Conservation (phyloP, 2,888 invertebrate species). For the Stenodema calcarata region DNA sequence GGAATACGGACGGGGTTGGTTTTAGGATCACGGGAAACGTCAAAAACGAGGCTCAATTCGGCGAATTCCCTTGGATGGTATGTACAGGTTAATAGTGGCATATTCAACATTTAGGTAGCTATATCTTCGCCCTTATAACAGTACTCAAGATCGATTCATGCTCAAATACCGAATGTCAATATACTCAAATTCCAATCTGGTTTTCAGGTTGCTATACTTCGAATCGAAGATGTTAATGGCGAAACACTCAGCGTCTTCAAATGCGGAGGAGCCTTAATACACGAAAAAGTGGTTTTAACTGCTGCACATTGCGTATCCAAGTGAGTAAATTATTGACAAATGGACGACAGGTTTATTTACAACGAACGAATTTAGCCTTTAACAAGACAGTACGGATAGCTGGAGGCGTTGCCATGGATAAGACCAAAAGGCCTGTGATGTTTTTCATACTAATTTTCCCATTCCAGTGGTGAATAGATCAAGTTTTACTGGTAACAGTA, state of each 20-base stretch:
- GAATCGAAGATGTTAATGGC: conserved; percentile 64
- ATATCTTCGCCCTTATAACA: background rate
- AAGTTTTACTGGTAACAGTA: too few relatives aligned
- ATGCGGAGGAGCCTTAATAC: conserved; percentile 82
- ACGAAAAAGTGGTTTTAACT: conserved; percentile 77
- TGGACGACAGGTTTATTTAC: too few relatives aligned
- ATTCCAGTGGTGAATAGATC: too few relatives aligned
- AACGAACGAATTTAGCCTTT: too few relatives aligned
- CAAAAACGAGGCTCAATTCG: conserved; percentile 75
- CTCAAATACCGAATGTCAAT: too few relatives aligned
- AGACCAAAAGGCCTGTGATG: too few relatives aligned
- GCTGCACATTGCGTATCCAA: conserved; percentile 78
- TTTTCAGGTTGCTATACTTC: conserved; percentile 68
- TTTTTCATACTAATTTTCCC: too few relatives aligned
- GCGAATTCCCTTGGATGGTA: conserved; percentile 83
- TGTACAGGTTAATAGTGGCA: background rate
- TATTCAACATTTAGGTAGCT: too few relatives aligned
- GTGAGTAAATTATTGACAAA: too few relatives aligned
- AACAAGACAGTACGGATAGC: too few relatives aligned
- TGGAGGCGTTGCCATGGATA: too few relatives aligned
- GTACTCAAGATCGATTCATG: too few relatives aligned
- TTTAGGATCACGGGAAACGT: conserved; percentile 69
- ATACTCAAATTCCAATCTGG: background rate
- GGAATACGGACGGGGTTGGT: conserved; percentile 75
- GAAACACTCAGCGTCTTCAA: conserved; percentile 70